phyloP scores from a whole-genome alignment of 2,797 vertebrate species.

The Acanthurus leucopareius region DNA sequence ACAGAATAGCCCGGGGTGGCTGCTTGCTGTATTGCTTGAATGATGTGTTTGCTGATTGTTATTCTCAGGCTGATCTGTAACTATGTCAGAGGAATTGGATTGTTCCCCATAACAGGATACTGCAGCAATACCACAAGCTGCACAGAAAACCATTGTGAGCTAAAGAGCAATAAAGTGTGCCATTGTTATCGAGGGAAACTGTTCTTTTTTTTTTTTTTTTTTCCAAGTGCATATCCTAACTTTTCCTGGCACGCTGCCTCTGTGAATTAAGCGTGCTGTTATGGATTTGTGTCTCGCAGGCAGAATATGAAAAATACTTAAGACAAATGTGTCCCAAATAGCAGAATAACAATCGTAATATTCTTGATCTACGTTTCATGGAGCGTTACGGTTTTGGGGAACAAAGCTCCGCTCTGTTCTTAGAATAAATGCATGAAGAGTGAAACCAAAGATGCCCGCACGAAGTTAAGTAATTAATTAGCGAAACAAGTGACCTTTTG shows the following conservation, averaged over 20 bases:
- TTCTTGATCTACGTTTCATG: conserved; percentile 47
- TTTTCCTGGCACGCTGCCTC: conserved; percentile 78
- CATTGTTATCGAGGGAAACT: conserved; percentile 82
- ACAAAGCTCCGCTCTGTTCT: conserved; percentile 50
- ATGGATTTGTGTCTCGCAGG: conserved; percentile 68
- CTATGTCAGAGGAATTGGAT: conserved; percentile 81
- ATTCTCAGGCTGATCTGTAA: conserved; percentile 76
- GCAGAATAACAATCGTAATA: conserved; percentile 33
- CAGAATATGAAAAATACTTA: conserved; percentile 59
- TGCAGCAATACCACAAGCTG: conserved; percentile 78
- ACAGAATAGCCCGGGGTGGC: conserved; percentile 51
- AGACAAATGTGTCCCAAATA: conserved; percentile 52
- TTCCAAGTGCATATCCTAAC: conserved; percentile 63
- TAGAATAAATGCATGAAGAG: conserved; percentile 33
- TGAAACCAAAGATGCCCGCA: conserved; percentile 51
- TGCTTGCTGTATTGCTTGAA: conserved; percentile 56
- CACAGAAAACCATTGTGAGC: conserved; percentile 79
- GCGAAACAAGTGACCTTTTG: conserved; percentile 74
- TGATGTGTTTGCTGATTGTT: conserved; percentile 79
- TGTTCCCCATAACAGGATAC: conserved; percentile 85
- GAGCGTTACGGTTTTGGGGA: conserved; percentile 35
- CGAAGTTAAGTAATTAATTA: conserved; percentile 82
- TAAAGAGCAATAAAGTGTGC: conserved; percentile 82
- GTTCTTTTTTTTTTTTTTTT: conserved; percentile 37
- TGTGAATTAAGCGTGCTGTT: conserved; percentile 67